These are phyloP conservation scores for Tanytarsus gracilentus DNA, from an alignment of 2,888 invertebrate species.

Conservation along the genomic window DNA sequence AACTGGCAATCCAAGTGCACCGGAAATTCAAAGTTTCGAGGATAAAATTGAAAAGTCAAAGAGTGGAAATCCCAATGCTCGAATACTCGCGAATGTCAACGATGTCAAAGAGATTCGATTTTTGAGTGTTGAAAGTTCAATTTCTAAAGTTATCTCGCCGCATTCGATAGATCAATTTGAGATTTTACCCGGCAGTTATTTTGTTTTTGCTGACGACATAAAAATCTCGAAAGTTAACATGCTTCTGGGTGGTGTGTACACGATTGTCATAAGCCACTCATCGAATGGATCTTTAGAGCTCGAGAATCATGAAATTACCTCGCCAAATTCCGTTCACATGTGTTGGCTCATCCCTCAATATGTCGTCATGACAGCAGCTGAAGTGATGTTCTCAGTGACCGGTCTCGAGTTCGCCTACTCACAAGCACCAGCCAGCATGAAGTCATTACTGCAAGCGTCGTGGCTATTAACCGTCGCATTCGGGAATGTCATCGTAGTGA, in stretches of 20 bases:
- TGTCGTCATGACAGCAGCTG: slow-evolving; percentile 75
- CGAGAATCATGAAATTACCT: slow-evolving; percentile 47
- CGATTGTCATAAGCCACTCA: slow-evolving; percentile 43
- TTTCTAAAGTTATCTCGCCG: not conserved
- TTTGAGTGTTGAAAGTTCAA: not conserved
- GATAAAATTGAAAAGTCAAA: slow-evolving; percentile 38
- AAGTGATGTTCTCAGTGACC: slow-evolving; percentile 73
- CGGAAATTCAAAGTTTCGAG: slow-evolving; percentile 31
- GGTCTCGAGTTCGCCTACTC: slow-evolving; percentile 94
- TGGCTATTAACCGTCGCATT: slow-evolving; percentile 90
- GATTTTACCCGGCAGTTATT: slow-evolving; percentile 39
- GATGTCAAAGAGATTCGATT: slow-evolving; percentile 17
- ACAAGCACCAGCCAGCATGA: slow-evolving; percentile 88
- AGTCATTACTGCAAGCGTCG: slow-evolving; percentile 82
- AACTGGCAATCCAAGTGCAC: not conserved
- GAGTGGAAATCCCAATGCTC: slow-evolving; percentile 35
- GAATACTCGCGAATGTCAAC: slow-evolving; percentile 19
- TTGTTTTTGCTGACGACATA: slow-evolving; percentile 41
- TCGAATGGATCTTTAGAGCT: slow-evolving; percentile 33
- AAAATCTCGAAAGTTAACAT: slow-evolving; percentile 41
- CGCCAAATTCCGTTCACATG: slow-evolving; percentile 68
- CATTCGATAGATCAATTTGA: slow-evolving; percentile 29
- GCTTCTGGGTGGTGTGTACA: slow-evolving; percentile 58
- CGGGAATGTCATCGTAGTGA: slow-evolving; percentile 86
- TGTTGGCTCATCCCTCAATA: slow-evolving; percentile 74